A percentile compares a stretch with the other conserved stretches of the same genome.
Conservation (phyloP, 2,113 vertebrate species). For the Cephalopterus ornatus region DNA sequence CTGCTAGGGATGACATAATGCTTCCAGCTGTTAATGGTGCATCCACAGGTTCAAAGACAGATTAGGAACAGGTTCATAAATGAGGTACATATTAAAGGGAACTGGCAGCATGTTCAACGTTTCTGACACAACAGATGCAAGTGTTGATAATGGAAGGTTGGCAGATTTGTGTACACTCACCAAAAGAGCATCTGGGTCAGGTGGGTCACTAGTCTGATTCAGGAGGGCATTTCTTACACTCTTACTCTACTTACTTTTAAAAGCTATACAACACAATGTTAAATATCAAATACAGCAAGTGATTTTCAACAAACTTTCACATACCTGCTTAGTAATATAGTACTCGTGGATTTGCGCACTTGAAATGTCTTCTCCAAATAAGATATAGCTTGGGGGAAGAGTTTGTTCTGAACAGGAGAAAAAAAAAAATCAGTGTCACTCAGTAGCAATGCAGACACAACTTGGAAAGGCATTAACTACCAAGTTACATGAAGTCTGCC, state of each 20-base stretch:
- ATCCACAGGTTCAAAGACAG: neutral
- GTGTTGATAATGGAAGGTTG: accelerated
- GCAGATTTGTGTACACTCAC: neutral
- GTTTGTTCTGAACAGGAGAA: conserved; percentile 80
- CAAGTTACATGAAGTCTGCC: neutral
- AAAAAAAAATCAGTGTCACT: neutral
- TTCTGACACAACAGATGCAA: neutral
- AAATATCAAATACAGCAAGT: neutral
- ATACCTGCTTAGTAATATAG: conserved; percentile 91
- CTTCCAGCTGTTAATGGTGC: neutral
- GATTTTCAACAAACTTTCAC: neutral
- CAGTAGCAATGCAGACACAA: neutral
- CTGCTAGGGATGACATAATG: neutral
- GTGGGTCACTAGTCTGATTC: neutral
- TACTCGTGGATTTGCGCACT: conserved; percentile 82
- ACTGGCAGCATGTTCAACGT: neutral
- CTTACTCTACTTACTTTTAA: neutral
- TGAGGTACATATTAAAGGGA: neutral
- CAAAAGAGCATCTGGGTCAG: neutral
- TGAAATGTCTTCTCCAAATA: conserved; percentile 90
- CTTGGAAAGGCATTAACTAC: neutral
- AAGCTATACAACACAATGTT: neutral
- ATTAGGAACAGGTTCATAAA: neutral
- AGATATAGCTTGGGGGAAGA: conserved; percentile 94
- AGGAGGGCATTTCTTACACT: neutral